Percentiles rank a stretch among this genome's conserved stretches.
Evolutionary conservation across 2,113 vertebrate genomes (phyloP).

Genomic region (Corvus moneduloides): DNA sequence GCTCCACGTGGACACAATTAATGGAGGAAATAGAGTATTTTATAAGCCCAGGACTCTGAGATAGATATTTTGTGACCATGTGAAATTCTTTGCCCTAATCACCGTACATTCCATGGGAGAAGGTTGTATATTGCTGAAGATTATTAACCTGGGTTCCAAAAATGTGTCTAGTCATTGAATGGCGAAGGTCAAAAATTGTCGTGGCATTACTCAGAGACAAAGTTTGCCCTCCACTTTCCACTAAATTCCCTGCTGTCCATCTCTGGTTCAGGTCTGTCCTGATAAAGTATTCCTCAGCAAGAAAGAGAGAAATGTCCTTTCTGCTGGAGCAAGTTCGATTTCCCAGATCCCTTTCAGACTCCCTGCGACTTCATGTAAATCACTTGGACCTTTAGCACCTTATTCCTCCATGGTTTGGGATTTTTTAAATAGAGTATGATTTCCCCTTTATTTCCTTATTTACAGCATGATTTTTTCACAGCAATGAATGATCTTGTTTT

Average conservation of each 20-base stretch:
- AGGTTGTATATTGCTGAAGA: conserved; percentile 46
- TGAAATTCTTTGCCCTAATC: conserved; percentile 79
- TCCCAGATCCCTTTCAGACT: background rate
- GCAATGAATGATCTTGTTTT: background rate
- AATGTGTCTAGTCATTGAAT: conserved; percentile 64
- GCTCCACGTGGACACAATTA: conserved; percentile 80
- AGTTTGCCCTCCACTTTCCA: background rate
- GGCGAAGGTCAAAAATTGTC: conserved; percentile 24
- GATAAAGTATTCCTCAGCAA: background rate
- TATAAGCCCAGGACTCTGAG: conserved; percentile 76
- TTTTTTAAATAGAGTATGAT: background rate
- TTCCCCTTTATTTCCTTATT: background rate
- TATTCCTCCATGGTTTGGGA: background rate
- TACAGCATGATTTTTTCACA: background rate
- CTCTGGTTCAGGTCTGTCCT: background rate
- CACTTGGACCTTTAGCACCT: background rate
- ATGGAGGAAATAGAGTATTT: conserved; percentile 83
- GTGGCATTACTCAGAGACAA: background rate
- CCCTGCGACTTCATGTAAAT: background rate
- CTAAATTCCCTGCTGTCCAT: background rate
- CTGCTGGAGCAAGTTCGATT: background rate
- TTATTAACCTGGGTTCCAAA: conserved; percentile 49
- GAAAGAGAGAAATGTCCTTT: background rate
- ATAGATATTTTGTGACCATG: conserved; percentile 72
- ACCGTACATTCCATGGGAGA: conserved; percentile 68